A percentile compares a stretch with the other conserved stretches of the same genome.
Evolutionary conservation across 1,140 invertebrate species (phyloP).

Genomic region (Ladona fulva): DNA sequence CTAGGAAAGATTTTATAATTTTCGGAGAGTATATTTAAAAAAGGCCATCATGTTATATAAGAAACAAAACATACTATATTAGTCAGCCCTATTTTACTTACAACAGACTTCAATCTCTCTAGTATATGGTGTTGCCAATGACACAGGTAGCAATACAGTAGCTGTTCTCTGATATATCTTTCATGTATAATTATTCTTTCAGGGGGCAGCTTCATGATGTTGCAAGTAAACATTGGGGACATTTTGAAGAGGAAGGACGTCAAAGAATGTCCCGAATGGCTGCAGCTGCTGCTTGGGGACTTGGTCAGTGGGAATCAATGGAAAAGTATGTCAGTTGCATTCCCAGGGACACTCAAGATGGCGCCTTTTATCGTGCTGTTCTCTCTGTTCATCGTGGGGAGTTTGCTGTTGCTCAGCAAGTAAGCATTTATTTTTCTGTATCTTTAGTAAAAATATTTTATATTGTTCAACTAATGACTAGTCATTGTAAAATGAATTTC

Average conservation of each 20-base stretch:
- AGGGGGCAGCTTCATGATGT: slow-evolving; percentile 66
- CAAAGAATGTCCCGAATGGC: slow-evolving; percentile 85
- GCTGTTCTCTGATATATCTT: slow-evolving; percentile 11
- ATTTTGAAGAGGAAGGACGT: slow-evolving; percentile 56
- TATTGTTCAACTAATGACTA: slow-evolving; percentile 10
- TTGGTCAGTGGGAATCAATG: slow-evolving; percentile 89
- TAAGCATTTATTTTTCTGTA: slow-evolving; percentile 21
- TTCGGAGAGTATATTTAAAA: no score
- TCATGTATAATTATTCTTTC: slow-evolving; percentile 16
- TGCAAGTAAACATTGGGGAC: slow-evolving; percentile 64
- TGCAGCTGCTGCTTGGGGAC: slow-evolving; percentile 88
- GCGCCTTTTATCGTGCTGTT: slow-evolving; percentile 93
- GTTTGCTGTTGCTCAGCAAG: slow-evolving; percentile 52
- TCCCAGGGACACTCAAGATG: slow-evolving; percentile 68
- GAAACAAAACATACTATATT: no score
- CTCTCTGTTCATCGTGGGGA: slow-evolving; percentile 81
- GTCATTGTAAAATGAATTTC: slow-evolving; percentile 14
- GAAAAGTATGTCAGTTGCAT: slow-evolving; percentile 50
- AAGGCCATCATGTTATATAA: no score
- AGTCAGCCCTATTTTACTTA: no score
- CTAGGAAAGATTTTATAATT: no score
- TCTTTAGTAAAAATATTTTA: slow-evolving; percentile 27
- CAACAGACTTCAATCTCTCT: no score
- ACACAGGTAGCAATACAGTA: no score
- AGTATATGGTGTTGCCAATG: no score